Evolutionary conservation across 2,888 invertebrate genomes (phyloP).

Genomic region (Tipula helvola): DNA sequence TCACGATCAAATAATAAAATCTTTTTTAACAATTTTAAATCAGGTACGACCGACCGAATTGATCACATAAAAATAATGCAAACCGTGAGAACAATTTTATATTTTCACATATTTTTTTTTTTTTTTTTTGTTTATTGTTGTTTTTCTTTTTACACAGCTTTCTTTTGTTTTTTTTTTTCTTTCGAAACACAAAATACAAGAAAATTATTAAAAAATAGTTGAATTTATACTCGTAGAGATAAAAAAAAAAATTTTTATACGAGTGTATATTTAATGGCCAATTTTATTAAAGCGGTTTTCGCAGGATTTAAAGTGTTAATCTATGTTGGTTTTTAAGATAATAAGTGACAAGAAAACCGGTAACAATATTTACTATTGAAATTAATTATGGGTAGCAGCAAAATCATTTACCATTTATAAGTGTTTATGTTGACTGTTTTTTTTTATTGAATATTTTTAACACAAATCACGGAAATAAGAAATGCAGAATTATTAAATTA

Average conservation of each 20-base stretch:
- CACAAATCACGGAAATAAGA: no score
- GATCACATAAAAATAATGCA: constrained; percentile 4
- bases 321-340: not conserved
- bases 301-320: not conserved
- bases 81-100: not conserved
- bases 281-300: not conserved
- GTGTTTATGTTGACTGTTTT: not conserved
- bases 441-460: no score
- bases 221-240: not conserved
- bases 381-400: not conserved
- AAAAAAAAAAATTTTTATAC: not conserved
- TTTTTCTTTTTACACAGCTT: not conserved
- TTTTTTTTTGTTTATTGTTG: not conserved
- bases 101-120: not conserved
- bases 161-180: not conserved
- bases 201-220: not conserved
- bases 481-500: no score
- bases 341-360: not conserved
- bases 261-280: not conserved
- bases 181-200: not conserved
- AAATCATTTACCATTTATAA: not conserved
- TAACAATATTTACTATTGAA: not conserved
- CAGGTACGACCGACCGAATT: not conserved
- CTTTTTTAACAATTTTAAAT: not conserved
- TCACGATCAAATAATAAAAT: not conserved